phyloP scores from a whole-genome alignment of 2,888 invertebrate genomes.

The Chymomyza amoena region DNA sequence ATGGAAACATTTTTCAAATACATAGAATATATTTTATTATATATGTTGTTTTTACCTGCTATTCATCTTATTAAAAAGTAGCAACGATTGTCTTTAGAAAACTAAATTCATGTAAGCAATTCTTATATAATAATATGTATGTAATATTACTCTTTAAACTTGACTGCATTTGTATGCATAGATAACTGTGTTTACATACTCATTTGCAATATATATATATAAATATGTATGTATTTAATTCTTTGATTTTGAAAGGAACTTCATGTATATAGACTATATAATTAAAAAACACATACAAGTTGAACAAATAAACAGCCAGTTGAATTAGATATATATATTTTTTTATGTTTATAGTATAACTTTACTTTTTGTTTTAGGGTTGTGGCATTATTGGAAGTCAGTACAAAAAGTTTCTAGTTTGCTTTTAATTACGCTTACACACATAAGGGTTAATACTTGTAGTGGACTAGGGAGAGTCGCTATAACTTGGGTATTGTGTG shows the following conservation, averaged over 20 bases:
- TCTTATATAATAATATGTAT: slow-evolving; percentile 41
- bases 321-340: slow-evolving; percentile 20
- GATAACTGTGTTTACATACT: slow-evolving; percentile 28
- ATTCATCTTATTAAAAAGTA: slow-evolving; percentile 50
- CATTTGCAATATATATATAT: slow-evolving; percentile 14
- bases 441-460: neutral
- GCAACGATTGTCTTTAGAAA: slow-evolving; percentile 75
- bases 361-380: neutral
- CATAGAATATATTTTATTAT: slow-evolving; percentile 12
- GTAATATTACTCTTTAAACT: slow-evolving; percentile 21
- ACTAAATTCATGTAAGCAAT: slow-evolving; percentile 61
- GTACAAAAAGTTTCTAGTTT: slow-evolving; percentile 13
- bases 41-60: slow-evolving; percentile 1
- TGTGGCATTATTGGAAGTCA: slow-evolving; percentile 2
- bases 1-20: neutral
- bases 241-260: slow-evolving; percentile 54
- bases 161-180: slow-evolving; percentile 10
- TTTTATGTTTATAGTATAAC: neutral
- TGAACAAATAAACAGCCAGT: slow-evolving; percentile 26
- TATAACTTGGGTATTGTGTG: neutral
- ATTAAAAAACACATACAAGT: slow-evolving; percentile 13
- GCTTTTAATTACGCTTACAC: neutral
- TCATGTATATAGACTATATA: slow-evolving; percentile 29
- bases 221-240: slow-evolving; percentile 19
- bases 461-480: neutral